These are phyloP conservation scores for Fragum fragum DNA, from an alignment of 2,888 invertebrate genomes.

Conservation along the genomic window DNA sequence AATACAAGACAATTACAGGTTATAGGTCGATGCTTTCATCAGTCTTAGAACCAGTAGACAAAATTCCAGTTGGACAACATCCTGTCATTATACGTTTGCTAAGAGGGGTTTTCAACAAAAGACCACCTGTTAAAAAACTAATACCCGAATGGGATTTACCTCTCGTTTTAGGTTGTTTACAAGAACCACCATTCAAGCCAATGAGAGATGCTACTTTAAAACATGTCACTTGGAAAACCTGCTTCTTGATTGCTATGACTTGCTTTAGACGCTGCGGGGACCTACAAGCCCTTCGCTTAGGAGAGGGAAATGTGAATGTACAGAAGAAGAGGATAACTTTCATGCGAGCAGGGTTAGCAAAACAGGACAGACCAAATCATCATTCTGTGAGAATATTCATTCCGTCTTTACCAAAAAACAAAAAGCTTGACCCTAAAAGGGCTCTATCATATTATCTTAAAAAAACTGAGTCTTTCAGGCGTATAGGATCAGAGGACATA, in stretches of 20 bases:
- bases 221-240: too few relatives aligned
- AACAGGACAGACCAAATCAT: too few relatives aligned
- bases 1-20: constrained; percentile 41
- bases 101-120: constrained; percentile 5
- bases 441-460: constrained; percentile 29
- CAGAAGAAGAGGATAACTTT: too few relatives aligned
- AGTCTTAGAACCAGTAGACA: constrained; percentile 31
- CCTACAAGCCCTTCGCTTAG: constrained; percentile 26
- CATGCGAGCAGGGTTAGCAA: too few relatives aligned
- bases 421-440: too few relatives aligned
- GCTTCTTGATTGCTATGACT: constrained; percentile 27
- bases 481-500: background rate
- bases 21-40: too few relatives aligned
- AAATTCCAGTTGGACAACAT: constrained; percentile 36
- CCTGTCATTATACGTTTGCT: constrained; percentile 41
- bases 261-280: constrained; percentile 31
- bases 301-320: constrained; percentile 22
- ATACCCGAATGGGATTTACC: constrained; percentile 45
- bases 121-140: constrained; percentile 23
- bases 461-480: constrained; percentile 32
- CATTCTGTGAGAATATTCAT: constrained; percentile 20
- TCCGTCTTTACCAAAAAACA: constrained; percentile 24
- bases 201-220: constrained; percentile 31
- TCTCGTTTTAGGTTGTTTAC: constrained; percentile 3
- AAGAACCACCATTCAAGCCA: constrained; percentile 34